Base-by-base conservation (phyloP, 2,113 vertebrate genomes). In the Tyrannus savana region DNA sequence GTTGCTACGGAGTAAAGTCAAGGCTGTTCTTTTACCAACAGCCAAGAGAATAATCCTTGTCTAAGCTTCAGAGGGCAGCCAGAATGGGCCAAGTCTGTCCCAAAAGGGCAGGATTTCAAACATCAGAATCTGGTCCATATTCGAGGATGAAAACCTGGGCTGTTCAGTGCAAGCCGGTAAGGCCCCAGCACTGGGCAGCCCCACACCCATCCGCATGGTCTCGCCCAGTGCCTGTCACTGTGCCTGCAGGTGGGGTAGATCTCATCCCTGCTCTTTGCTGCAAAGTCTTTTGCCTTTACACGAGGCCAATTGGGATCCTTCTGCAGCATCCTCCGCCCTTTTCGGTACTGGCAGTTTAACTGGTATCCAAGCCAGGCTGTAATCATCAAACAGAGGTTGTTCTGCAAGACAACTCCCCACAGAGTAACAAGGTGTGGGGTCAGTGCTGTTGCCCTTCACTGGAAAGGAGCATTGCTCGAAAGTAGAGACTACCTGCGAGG, bases 341-440 rank as follows among this genome's bases (percentile, higher is more conserved):
- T 92, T 59, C 71, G 95, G 42, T 98, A 98, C 19, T 91, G 95
- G 73, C 97, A 21, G 31, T 33, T 56, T 97, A 47, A 98, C 58
- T 81, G 94, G 60, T 97, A 95, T 39, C 95, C 93, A 69, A 91
- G 92, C 68, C 90, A 49, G 41, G 85, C 94, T 94, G 98, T n/a
- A 87, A 98, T 93, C 63, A 94, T 47, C 71, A 95, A 63, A 98
- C 97, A 98, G 53, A 98, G 85, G 74, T 93, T 91, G 80, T 98
- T 98, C 86, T 98, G 97, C 94, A 98, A 94, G 53, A 98, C n/a
- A 25, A 62, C 75, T 2, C 98, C 98, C 97, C 98, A 82, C 4
- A n/a, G 97, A 92, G 77, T 59, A 66, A 73, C 33, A 76, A 18
- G 7, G 31, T 21, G 31, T 31, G 12, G 55, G 7, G 33, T 58